Conservation (phyloP, 2,888 invertebrate genomes). For the Cyclophora albipunctata region DNA sequence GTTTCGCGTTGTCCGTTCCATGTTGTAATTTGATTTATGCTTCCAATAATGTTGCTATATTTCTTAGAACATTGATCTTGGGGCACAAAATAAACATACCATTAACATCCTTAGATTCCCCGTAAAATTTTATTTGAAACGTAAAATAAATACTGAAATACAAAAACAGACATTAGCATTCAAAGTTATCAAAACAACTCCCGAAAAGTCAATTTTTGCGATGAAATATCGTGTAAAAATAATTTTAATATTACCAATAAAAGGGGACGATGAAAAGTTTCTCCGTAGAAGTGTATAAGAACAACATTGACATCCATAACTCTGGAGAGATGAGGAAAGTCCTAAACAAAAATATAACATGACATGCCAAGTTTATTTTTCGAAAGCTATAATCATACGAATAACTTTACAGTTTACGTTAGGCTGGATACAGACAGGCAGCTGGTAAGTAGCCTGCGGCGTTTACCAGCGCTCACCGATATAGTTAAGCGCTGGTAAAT, state of each 20-base stretch:
- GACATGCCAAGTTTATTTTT: constrained; percentile 61
- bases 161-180: constrained; percentile 10
- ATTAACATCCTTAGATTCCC: too few relatives aligned
- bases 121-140: too few relatives aligned
- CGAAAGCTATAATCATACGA: constrained; percentile 60
- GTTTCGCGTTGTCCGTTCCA: constrained; percentile 28
- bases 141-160: too few relatives aligned
- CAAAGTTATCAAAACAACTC: constrained; percentile 24
- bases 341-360: constrained; percentile 61
- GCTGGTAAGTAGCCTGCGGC: too few relatives aligned
- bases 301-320: constrained; percentile 58
- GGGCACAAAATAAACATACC: background rate
- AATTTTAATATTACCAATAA: constrained; percentile 40
- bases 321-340: constrained; percentile 38
- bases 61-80: constrained; percentile 1
- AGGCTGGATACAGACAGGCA: background rate
- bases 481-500: too few relatives aligned
- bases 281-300: constrained; percentile 33
- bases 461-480: too few relatives aligned
- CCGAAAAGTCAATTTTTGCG: constrained; percentile 25
- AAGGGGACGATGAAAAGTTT: constrained; percentile 34
- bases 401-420: constrained; percentile 52
- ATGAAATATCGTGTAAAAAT: constrained; percentile 28
- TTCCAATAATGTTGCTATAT: constrained; percentile 21
- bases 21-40: constrained; percentile 28